Base-by-base conservation (phyloP, 2,113 vertebrate species). In the Cyprinodon variegatus region DNA sequence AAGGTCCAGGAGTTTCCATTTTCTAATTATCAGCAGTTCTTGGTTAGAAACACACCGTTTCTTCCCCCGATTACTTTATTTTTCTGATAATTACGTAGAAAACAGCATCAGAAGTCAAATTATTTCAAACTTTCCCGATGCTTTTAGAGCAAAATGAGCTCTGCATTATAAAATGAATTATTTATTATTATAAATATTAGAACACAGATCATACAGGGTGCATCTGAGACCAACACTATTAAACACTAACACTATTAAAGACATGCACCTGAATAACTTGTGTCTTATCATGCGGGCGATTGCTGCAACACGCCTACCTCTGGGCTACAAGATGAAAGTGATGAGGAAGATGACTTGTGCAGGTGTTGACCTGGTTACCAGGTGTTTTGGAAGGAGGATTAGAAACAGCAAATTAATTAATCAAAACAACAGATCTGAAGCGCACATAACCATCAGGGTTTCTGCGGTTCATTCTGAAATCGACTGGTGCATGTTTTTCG, bases 241-340 rank as follows among this genome's bases (percentile, higher is more conserved):
- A 74, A 65, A 14, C 61, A 36, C 17, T 37, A 41, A 29, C 48
- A 67, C 20, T 4, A 43, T 37, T 62, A 15, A 36, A 41, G 59
- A 37, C 48, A n/a, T 40, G 12, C 73, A 59, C n/a, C 70, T 59
- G 70, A 79, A 29, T 37, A 22, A 45, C 68, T 40, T 63, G 59
- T 73, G 65, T 74, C 77, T 11, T 66, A 57, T 78, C 70, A 68
- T n/a, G 70, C 50, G 53, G 70, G 59, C 22, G 38, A 73, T 61
- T 29, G 70, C 70, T 72, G 77, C 65, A 46, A 69, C 77, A 74
- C 39, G 77, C 63, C 71, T 79, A 10, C 71, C 71, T 74, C 40
- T 61, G 61, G 71, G 77, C 71, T 14, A 79, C 65, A 59, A 64
- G 70, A 69, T 64, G 45, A 74, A 68, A 50, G 38, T 59, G 68